Evolutionary conservation across 1,140 invertebrate genomes (phyloP).

Genomic region (Sesamia nonagrioides): DNA sequence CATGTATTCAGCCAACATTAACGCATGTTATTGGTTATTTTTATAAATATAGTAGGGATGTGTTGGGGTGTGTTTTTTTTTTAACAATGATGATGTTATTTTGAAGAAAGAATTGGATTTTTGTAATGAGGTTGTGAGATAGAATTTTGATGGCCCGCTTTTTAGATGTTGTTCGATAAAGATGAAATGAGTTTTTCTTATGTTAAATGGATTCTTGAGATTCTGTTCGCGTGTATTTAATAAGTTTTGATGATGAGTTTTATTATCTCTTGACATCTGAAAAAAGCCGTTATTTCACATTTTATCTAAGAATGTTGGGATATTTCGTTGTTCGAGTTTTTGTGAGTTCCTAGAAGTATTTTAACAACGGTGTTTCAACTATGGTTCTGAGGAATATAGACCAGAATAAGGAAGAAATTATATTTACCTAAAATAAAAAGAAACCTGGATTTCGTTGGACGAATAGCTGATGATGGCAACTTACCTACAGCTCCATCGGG

Average conservation of each 20-base stretch:
- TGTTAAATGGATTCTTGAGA: slow-evolving; percentile 20
- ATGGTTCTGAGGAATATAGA: neutral
- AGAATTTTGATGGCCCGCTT: slow-evolving; percentile 47
- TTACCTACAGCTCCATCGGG: too few species aligned
- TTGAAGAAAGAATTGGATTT: slow-evolving; percentile 64
- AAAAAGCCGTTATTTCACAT: neutral
- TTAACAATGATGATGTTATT: slow-evolving; percentile 66
- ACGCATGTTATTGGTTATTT: slow-evolving; percentile 79
- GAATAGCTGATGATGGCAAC: too few species aligned
- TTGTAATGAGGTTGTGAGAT: slow-evolving; percentile 50
- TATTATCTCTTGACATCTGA: slow-evolving; percentile 9
- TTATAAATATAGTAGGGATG: slow-evolving; percentile 71
- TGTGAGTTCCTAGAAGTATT: neutral
- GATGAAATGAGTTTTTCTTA: slow-evolving; percentile 34
- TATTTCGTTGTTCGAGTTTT: neutral
- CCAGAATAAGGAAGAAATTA: neutral
- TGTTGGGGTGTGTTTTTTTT: slow-evolving; percentile 62
- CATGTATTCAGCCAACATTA: slow-evolving; percentile 74
- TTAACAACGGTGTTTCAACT: neutral
- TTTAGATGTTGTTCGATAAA: slow-evolving; percentile 26
- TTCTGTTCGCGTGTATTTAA: slow-evolving; percentile 26
- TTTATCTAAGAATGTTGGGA: slow-evolving; percentile 4
- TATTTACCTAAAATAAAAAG: neutral
- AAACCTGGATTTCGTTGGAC: too few species aligned
- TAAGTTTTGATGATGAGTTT: slow-evolving; percentile 19